Conservation (phyloP, 2,888 invertebrate species). For the Drosophila birchii region DNA sequence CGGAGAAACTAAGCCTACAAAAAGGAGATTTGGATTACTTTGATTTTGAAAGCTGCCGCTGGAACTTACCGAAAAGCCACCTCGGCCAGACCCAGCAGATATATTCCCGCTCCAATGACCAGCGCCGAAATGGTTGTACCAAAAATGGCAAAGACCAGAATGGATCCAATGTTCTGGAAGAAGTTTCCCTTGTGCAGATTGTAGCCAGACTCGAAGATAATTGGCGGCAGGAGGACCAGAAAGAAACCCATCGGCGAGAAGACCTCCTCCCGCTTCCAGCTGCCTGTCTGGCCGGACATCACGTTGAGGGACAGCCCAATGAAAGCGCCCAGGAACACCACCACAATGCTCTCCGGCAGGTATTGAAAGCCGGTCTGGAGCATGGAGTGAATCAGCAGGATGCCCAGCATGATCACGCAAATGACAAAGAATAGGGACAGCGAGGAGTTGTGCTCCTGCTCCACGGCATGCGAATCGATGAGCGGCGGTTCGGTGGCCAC, state of each 20-base stretch:
- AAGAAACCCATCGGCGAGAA: slow-evolving; percentile 99
- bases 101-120: slow-evolving; percentile 98
- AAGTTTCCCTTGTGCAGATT: slow-evolving; percentile 99
- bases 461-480: slow-evolving; percentile 95
- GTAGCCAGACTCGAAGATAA: slow-evolving; percentile 99
- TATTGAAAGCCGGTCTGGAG: slow-evolving; percentile 98
- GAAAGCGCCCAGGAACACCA: slow-evolving; percentile 96
- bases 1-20: slow-evolving; percentile 95
- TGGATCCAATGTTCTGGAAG: slow-evolving; percentile 99
- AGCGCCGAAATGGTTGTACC: slow-evolving; percentile 99
- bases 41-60: not conserved
- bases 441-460: slow-evolving; percentile 98
- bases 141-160: slow-evolving; percentile 97
- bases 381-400: slow-evolving; percentile 96
- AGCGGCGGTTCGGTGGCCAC: slow-evolving; percentile 91
- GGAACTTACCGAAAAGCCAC: slow-evolving; percentile 90
- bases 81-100: slow-evolving; percentile 95
- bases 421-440: slow-evolving; percentile 99
- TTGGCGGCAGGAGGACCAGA: slow-evolving; percentile 97
- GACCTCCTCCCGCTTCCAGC: slow-evolving; percentile 98
- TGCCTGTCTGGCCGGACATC: slow-evolving; percentile 93
- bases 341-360: slow-evolving; percentile 98
- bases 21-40: slow-evolving; percentile 81
- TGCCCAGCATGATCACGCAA: slow-evolving; percentile 96
- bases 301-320: slow-evolving; percentile 96